Conservation (phyloP, 92 coral and sea anemone species). For the Epizoanthus scotinus region DNA sequence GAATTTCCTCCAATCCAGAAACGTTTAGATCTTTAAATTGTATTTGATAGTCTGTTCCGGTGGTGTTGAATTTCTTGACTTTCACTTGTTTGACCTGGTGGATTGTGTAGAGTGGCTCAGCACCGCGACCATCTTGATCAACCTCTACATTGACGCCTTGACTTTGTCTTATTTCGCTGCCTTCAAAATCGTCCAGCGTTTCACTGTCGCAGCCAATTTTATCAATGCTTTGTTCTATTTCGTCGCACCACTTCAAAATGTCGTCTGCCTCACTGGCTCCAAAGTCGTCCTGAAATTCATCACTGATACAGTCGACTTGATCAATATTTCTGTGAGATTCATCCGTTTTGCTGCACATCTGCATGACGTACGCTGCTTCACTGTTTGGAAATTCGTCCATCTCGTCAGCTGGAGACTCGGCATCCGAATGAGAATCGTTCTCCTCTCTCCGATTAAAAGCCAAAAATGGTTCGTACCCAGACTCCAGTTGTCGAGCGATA, state of each 20-base stretch:
- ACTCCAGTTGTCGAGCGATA: neutral
- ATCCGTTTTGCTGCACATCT: too few relatives aligned
- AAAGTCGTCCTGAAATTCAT: neutral
- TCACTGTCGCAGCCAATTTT: neutral
- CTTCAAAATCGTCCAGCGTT: too few relatives aligned
- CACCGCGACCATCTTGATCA: neutral
- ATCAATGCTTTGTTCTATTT: neutral
- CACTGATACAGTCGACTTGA: neutral
- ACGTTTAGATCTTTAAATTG: slow-evolving; percentile 24
- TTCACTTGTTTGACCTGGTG: slow-evolving; percentile 6
- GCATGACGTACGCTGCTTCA: neutral
- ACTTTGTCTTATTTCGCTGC: neutral
- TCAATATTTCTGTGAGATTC: neutral
- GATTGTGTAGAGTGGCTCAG: neutral
- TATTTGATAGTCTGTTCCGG: slow-evolving; percentile 30
- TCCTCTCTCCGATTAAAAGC: too few relatives aligned
- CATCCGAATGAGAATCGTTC: neutral
- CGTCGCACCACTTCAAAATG: neutral
- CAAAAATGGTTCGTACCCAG: neutral
- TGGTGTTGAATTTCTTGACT: slow-evolving; percentile 39
- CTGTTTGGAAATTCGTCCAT: neutral
- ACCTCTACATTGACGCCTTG: neutral
- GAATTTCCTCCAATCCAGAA: slow-evolving; percentile 2
- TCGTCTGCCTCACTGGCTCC: neutral
- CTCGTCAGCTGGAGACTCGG: neutral